Evolutionary conservation across 2,113 vertebrate species (phyloP).

Genomic region (Phalacrocorax brasilianus): DNA sequence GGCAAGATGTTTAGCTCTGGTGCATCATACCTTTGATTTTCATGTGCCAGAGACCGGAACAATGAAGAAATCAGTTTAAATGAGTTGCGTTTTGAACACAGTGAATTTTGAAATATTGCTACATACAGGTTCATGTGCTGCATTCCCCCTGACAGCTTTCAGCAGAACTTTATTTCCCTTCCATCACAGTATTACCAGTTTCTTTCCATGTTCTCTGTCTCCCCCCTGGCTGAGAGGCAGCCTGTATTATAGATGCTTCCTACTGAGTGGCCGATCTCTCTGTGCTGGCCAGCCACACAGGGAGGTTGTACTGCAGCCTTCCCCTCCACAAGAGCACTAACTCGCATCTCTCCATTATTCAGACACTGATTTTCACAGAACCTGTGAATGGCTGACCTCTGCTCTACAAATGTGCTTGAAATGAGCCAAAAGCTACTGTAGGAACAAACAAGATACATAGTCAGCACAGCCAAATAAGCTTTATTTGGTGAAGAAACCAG

Average conservation of each 20-base stretch:
- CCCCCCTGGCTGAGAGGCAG: background rate
- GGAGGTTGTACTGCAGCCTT: background rate
- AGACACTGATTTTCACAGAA: background rate
- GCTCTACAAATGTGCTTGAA: background rate
- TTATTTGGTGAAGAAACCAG: background rate
- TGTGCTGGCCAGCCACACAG: background rate
- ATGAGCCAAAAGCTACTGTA: background rate
- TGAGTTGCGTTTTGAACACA: background rate
- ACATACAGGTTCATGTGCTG: background rate
- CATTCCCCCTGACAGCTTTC: background rate
- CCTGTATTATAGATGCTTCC: background rate
- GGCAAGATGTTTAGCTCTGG: background rate
- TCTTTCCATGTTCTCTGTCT: background rate
- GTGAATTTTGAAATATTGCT: background rate
- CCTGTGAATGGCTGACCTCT: background rate
- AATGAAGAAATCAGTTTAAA: background rate
- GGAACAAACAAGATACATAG: background rate
- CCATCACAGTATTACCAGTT: background rate
- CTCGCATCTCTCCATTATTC: accelerated
- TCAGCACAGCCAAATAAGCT: background rate
- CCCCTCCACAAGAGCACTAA: background rate
- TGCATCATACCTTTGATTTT: background rate
- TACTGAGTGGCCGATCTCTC: background rate
- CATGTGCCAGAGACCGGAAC: background rate
- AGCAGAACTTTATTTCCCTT: background rate